A percentile compares a stretch with the other conserved stretches of the same genome.
phyloP scores from a whole-genome alignment of 1,140 invertebrate species.

The Drosophila nigrodunni region DNA sequence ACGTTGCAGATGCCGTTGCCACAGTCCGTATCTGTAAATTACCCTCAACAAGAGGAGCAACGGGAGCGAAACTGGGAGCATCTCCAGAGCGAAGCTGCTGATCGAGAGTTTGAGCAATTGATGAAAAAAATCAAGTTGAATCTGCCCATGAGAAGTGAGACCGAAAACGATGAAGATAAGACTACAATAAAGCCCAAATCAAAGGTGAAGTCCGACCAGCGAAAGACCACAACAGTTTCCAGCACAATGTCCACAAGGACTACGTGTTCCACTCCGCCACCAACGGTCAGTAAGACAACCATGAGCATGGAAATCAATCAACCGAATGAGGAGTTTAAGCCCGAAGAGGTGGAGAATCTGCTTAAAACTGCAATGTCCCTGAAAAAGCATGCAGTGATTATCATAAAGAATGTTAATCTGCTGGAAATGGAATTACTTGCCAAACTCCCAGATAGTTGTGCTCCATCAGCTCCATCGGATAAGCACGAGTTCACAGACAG shows the following conservation, averaged over 20 bases:
- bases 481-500: neutral
- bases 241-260: neutral
- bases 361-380: constrained; percentile 20
- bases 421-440: constrained; percentile 50
- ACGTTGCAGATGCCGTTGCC: neutral
- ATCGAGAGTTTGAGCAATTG: constrained; percentile 31
- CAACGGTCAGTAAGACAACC: neutral
- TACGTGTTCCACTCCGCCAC: neutral
- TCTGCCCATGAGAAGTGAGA: neutral
- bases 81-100: constrained; percentile 26
- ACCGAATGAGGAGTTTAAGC: neutral
- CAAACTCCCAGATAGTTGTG: constrained; percentile 11
- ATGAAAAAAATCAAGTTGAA: constrained; percentile 15
- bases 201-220: neutral
- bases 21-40: neutral
- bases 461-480: neutral
- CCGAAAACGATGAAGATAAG: neutral
- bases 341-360: neutral
- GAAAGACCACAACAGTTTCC: neutral
- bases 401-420: constrained; percentile 45
- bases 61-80: constrained; percentile 8
- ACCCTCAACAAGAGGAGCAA: neutral
- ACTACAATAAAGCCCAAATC: neutral
- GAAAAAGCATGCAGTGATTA: constrained; percentile 37
- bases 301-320: neutral